phyloP scores from a whole-genome alignment of 2,113 vertebrate species.

The Oryzias curvinotus region DNA sequence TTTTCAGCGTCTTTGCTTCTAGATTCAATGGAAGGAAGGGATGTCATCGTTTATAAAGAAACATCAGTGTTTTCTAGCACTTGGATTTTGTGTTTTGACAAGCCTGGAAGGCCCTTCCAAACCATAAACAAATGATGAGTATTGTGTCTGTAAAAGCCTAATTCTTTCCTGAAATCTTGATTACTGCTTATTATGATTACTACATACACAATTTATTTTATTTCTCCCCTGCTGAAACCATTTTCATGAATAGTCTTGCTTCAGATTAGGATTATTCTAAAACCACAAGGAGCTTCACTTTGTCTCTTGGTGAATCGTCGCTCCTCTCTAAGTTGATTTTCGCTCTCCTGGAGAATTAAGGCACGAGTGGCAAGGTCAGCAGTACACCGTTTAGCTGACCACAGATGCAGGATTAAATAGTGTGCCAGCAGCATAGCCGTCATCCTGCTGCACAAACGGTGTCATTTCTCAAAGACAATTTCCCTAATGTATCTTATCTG shows the following conservation, averaged over 20 bases:
- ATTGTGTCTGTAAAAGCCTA: not conserved
- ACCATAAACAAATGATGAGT: not conserved
- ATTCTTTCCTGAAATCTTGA: not conserved
- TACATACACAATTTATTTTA: not conserved
- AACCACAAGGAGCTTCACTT: not conserved
- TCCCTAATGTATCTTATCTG: constrained; percentile 68
- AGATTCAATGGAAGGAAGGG: not conserved
- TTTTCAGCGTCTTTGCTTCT: no score
- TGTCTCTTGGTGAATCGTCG: not conserved
- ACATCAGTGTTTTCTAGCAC: not conserved
- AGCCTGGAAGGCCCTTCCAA: not conserved
- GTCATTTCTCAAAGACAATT: constrained; percentile 74
- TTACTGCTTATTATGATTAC: not conserved
- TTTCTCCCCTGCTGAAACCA: not conserved
- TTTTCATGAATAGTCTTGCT: not conserved
- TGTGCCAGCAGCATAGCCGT: constrained; percentile 46
- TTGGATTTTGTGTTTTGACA: not conserved
- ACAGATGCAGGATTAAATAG: constrained; percentile 48
- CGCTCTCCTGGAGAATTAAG: constrained; percentile 14
- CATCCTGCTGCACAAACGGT: constrained; percentile 62
- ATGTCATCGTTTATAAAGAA: not conserved
- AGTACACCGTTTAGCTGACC: constrained; percentile 56
- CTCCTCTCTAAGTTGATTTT: not conserved
- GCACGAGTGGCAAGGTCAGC: constrained; percentile 46
- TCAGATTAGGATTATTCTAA: not conserved